Evolutionary conservation across 2,113 vertebrate species (phyloP), one percentile per base, ranked within the genome.

Genomic region (Malurus cyaneus): DNA sequence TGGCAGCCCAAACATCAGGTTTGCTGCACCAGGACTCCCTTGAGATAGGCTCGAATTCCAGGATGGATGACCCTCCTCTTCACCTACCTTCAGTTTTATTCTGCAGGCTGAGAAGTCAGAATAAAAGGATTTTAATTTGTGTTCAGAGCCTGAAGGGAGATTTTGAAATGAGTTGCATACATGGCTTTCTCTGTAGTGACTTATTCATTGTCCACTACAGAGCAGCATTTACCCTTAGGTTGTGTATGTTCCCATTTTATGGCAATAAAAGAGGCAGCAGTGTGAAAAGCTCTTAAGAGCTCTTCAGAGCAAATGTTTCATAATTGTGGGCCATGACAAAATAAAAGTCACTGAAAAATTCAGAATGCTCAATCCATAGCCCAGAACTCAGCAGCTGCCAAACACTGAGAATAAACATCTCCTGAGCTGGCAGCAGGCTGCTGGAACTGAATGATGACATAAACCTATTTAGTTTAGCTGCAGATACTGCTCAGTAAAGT

Each of bases 221-320:
- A 88, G 64, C 72, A 88, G 71, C 36, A 32, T 83, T 92, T 96
- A 86, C 62, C 92, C 74, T 89, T 78, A 80, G 89, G 93, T 89
- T 93, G 76, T 80, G 28, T 73, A 20, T 54, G 67, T 92, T 95
- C 82, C 85, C 25, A 8, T 94, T 95, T 92, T 77, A 74, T 49
- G 62, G 47, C 89, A 93, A 44, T 62, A 80, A 89, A 72, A 93
- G 64, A 78, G 66, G 53, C 60, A 85, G 88, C 67, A 88, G 72
- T 66, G n/a, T 67, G 61, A 89, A 89, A 86, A 93, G 79, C 67
- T 82, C 80, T 70, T 64, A 72, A 92, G 61, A 83, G 34, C 56
- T 82, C 84, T 93, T 92, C 73, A 79, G 52, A 91, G 42, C 12
- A 87, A 91, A 88, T 84, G 44, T 78, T 94, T 96, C 86, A 60